Percentiles rank a stretch among this genome's conserved stretches.
phyloP scores from a whole-genome alignment of 2,113 vertebrate genomes.

The Lagopus muta region DNA sequence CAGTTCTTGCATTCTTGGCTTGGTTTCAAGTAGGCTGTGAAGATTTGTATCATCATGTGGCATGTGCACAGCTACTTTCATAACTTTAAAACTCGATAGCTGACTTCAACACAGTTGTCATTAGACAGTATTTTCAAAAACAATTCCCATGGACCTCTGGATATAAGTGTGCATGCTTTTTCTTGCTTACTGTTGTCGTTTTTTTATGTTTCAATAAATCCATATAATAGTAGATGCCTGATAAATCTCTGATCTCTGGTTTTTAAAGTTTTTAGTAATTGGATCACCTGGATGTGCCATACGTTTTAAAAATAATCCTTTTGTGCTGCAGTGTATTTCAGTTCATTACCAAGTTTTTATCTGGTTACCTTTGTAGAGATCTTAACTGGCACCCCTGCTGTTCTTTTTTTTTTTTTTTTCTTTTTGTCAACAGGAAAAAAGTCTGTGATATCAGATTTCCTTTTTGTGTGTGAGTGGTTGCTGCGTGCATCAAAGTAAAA shows the following conservation, averaged over 20 bases:
- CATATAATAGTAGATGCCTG: neutral
- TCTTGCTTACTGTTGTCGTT: neutral
- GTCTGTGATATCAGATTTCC: neutral
- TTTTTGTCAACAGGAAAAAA: neutral
- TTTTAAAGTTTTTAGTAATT: neutral
- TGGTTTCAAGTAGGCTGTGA: neutral
- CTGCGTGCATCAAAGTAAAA: neutral
- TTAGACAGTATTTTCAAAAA: neutral
- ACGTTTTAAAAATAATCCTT: neutral
- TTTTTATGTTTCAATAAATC: neutral
- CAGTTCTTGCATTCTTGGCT: neutral
- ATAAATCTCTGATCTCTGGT: neutral
- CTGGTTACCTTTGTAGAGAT: neutral
- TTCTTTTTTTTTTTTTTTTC: neutral
- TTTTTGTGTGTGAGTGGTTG: neutral
- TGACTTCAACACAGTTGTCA: neutral
- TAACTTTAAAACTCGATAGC: neutral
- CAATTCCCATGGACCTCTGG: neutral
- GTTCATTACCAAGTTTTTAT: neutral
- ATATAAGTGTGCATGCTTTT: neutral
- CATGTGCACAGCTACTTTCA: neutral
- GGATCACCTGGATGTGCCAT: neutral
- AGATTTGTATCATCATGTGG: fast-evolving
- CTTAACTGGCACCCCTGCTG: neutral
- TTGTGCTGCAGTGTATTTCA: neutral